These are phyloP conservation scores for Ophthalmolycus amberensis DNA, from an alignment of 2,113 vertebrate species.

Conservation along the genomic window DNA sequence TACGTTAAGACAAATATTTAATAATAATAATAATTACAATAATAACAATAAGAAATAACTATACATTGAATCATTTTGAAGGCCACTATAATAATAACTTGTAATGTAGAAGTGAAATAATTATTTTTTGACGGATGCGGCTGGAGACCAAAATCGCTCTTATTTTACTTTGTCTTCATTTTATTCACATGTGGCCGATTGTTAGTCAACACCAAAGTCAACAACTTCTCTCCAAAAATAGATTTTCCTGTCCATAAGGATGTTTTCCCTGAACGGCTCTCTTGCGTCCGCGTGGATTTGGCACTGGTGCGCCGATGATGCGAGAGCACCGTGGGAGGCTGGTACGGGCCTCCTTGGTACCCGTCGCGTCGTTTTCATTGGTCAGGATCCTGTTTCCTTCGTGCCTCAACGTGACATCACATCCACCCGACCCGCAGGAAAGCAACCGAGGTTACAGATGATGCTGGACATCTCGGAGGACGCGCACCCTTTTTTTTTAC, in stretches of 20 bases:
- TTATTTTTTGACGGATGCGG: neutral
- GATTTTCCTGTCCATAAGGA: neutral
- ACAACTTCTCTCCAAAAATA: slow-evolving; percentile 2
- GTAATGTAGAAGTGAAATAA: neutral
- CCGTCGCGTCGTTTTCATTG: slow-evolving; percentile 72
- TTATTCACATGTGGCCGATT: neutral
- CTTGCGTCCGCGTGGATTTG: slow-evolving; percentile 46
- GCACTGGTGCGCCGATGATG: slow-evolving; percentile 53
- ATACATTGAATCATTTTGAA: neutral
- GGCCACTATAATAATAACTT: neutral
- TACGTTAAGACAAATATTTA: neutral
- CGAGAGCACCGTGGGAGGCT: slow-evolving; percentile 46
- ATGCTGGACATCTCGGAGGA: slow-evolving; percentile 77
- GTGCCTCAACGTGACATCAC: slow-evolving; percentile 82
- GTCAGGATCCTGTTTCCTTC: slow-evolving; percentile 67
- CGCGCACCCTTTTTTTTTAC: slow-evolving; percentile 50
- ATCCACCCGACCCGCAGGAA: slow-evolving; percentile 74
- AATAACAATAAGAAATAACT: neutral
- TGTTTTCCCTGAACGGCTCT: slow-evolving; percentile 27
- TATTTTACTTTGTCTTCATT: neutral
- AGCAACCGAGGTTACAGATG: slow-evolving; percentile 72
- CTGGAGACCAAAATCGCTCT: neutral
- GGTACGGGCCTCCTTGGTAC: slow-evolving; percentile 52
- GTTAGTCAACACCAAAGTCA: neutral
- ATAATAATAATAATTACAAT: neutral